A percentile compares a stretch with the other conserved stretches of the same genome.
These are phyloP conservation scores for Hyperoplus immaculatus DNA, from an alignment of 2,797 vertebrate genomes.

Conservation along the genomic window DNA sequence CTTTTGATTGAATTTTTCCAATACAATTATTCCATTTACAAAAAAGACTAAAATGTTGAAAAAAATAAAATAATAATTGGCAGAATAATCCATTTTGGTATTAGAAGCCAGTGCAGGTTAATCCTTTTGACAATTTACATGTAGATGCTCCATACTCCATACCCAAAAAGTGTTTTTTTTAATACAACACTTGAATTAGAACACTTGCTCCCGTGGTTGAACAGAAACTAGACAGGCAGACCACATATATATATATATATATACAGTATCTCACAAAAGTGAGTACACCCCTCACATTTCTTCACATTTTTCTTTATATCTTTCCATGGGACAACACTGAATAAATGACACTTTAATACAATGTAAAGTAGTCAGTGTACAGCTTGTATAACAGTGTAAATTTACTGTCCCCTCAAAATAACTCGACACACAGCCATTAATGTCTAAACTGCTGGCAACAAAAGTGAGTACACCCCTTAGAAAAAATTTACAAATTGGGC, in stretches of 20 bases:
- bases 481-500: too few species aligned
- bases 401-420: too few species aligned
- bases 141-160: background rate
- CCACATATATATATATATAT: background rate
- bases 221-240: conserved; percentile 36
- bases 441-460: too few species aligned
- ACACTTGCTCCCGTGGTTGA: conserved; percentile 30
- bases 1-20: conserved; percentile 7
- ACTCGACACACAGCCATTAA: too few species aligned
- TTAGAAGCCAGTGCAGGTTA: conserved; percentile 24
- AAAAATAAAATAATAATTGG: background rate
- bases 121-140: background rate
- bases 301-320: too few species aligned
- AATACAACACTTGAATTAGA: conserved; percentile 4
- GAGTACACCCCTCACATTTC: too few species aligned
- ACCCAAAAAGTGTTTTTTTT: background rate
- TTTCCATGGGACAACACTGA: too few species aligned
- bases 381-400: too few species aligned
- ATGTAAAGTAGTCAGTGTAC: too few species aligned
- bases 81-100: background rate
- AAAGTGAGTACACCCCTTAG: too few species aligned
- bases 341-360: too few species aligned
- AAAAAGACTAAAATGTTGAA: conserved; percentile 2
- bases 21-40: conserved; percentile 22
- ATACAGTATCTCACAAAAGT: too few species aligned